These are phyloP conservation scores for Notolepis coatsorum DNA, from an alignment of 2,797 vertebrate genomes.

Conservation along the genomic window DNA sequence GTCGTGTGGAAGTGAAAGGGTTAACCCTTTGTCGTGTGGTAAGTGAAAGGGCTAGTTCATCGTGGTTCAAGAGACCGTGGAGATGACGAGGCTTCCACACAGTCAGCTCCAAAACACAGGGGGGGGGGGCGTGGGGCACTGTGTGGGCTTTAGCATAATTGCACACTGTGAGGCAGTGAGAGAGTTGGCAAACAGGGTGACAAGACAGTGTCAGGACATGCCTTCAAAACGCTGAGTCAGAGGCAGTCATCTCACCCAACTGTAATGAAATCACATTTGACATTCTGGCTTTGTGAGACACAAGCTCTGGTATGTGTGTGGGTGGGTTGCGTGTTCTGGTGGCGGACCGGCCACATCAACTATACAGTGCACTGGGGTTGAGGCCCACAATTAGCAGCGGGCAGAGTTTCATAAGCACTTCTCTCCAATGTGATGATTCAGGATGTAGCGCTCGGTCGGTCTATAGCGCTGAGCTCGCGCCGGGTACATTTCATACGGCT, in stretches of 20 bases:
- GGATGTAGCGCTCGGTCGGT: slow-evolving; percentile 45
- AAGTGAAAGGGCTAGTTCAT: slow-evolving; percentile 11
- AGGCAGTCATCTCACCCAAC: slow-evolving; percentile 71
- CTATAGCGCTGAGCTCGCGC: slow-evolving; percentile 38
- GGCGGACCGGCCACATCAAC: slow-evolving; percentile 63
- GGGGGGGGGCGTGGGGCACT: slow-evolving; percentile 38
- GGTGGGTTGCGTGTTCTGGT: slow-evolving; percentile 71
- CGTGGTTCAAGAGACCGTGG: not conserved
- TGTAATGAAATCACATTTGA: slow-evolving; percentile 77
- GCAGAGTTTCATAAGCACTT: slow-evolving; percentile 68
- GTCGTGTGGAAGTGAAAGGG: too few species aligned
- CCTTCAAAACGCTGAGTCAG: slow-evolving; percentile 73
- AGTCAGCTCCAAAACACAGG: slow-evolving; percentile 32
- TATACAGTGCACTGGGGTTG: slow-evolving; percentile 43
- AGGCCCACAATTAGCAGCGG: slow-evolving; percentile 66
- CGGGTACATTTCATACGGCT: slow-evolving; percentile 42
- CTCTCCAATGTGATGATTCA: slow-evolving; percentile 25
- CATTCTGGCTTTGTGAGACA: slow-evolving; percentile 64
- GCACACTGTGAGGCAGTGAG: slow-evolving; percentile 70
- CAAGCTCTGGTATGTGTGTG: slow-evolving; percentile 56
- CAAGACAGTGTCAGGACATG: slow-evolving; percentile 68
- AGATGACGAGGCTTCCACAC: slow-evolving; percentile 26
- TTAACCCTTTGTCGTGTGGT: too few species aligned
- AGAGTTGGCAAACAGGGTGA: slow-evolving; percentile 68
- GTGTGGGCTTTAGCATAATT: slow-evolving; percentile 66